A percentile compares a stretch with the other conserved stretches of the same genome.
These are phyloP conservation scores for Mellivora capensis DNA, from an alignment of 2,113 vertebrate genomes.

Conservation along the genomic window DNA sequence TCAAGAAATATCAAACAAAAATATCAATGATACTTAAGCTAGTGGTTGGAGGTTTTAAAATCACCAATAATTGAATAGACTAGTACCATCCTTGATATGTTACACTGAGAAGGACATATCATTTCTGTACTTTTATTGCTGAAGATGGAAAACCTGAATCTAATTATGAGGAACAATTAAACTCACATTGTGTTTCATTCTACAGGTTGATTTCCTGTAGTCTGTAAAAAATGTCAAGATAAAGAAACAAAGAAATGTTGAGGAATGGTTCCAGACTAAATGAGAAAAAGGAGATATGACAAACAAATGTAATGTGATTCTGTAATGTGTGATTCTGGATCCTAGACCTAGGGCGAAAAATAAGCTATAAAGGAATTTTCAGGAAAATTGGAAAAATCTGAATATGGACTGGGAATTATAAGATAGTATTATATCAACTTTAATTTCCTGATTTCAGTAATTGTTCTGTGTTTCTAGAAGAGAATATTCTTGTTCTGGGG, in stretches of 20 bases:
- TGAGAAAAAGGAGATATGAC: neutral
- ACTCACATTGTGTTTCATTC: neutral
- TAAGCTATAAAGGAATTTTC: neutral
- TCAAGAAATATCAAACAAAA: neutral
- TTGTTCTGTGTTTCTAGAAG: neutral
- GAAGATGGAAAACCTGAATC: neutral
- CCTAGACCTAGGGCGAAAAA: neutral
- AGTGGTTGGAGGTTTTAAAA: neutral
- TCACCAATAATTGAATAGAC: neutral
- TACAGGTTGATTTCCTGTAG: neutral
- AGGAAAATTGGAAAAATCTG: neutral
- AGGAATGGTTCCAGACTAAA: neutral
- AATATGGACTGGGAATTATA: neutral
- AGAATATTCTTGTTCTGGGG: neutral
- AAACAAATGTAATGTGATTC: neutral
- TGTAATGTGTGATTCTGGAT: neutral
- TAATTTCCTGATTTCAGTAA: conserved; percentile 12
- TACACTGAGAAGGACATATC: neutral
- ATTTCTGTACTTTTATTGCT: neutral
- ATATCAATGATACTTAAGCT: neutral
- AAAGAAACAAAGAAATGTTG: neutral
- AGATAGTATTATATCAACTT: neutral
- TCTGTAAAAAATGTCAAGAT: neutral
- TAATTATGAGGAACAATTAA: neutral
- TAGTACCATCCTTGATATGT: neutral